Percentiles rank a stretch among this genome's conserved stretches.
phyloP scores from a whole-genome alignment of 2,888 invertebrate genomes.

The Phortica magna region DNA sequence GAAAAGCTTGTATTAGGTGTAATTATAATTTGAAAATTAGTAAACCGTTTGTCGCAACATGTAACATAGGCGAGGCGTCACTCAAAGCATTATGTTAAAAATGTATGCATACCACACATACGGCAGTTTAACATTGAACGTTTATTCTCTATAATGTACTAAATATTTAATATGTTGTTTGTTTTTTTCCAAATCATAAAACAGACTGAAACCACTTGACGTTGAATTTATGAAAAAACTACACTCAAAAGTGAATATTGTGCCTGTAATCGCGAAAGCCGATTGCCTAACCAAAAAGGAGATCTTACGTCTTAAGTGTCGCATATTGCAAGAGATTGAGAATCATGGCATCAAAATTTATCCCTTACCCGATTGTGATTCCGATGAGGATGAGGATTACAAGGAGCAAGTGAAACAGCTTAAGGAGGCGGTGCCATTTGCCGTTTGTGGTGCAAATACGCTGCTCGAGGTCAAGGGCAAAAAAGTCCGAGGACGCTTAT shows the following conservation, averaged over 20 bases:
- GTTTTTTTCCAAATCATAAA: not conserved
- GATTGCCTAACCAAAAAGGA: slow-evolving; percentile 97
- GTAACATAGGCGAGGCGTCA: not conserved
- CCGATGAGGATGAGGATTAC: slow-evolving; percentile 96
- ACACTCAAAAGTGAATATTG: slow-evolving; percentile 97
- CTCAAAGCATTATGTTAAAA: no score
- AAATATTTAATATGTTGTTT: no score
- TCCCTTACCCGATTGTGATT: slow-evolving; percentile 96
- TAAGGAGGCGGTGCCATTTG: slow-evolving; percentile 97
- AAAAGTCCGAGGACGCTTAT: slow-evolving; percentile 94
- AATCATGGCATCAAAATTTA: slow-evolving; percentile 95
- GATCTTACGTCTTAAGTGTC: slow-evolving; percentile 89
- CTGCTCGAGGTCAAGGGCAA: slow-evolving; percentile 94
- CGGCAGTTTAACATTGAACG: no score
- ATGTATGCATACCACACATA: no score
- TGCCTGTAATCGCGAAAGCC: slow-evolving; percentile 98
- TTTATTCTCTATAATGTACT: no score
- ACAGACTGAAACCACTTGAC: slow-evolving; percentile 93
- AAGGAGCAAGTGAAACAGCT: slow-evolving; percentile 95
- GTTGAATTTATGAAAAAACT: slow-evolving; percentile 97
- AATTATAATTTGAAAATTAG: no score
- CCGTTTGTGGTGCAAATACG: slow-evolving; percentile 97
- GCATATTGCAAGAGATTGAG: slow-evolving; percentile 94
- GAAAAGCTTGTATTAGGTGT: no score
- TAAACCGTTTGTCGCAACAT: not conserved